phyloP scores from a whole-genome alignment of 2,797 vertebrate species.

The Chaetodon trifasciatus region DNA sequence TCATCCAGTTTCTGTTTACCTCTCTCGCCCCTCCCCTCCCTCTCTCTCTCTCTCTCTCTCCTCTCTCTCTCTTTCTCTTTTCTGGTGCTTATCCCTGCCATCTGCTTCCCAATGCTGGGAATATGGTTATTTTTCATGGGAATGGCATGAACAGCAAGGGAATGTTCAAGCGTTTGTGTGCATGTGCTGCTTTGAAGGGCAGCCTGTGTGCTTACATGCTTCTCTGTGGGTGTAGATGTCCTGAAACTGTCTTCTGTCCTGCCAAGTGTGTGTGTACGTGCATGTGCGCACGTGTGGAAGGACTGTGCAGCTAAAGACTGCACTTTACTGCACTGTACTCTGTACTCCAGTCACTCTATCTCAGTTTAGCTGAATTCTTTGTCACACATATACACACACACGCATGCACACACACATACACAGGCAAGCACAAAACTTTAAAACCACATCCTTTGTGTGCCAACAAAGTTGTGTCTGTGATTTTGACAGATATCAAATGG shows the following conservation, averaged over 20 bases:
- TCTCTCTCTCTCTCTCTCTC: not conserved
- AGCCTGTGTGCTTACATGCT: conserved; percentile 12
- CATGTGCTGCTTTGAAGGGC: not conserved
- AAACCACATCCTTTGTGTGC: not conserved
- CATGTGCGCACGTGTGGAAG: not conserved
- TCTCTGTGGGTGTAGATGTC: conserved; percentile 6
- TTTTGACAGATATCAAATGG: not conserved
- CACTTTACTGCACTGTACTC: not conserved
- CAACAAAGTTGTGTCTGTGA: not conserved
- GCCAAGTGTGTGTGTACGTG: not conserved
- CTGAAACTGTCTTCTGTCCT: conserved; percentile 5
- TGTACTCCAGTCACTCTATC: conserved; percentile 27
- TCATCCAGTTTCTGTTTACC: conserved; percentile 43
- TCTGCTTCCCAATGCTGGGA: conserved; percentile 66
- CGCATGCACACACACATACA: not conserved
- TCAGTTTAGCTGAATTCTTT: conserved; percentile 19
- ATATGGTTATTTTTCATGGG: conserved; percentile 40
- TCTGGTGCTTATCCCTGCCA: conserved; percentile 48
- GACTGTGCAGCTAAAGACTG: not conserved
- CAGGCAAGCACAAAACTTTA: not conserved
- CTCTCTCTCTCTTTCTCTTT: not conserved
- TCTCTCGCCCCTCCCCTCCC: not conserved
- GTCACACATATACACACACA: not conserved
- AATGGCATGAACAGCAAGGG: conserved; percentile 19
- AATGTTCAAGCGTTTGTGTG: conserved; percentile 18